Evolutionary conservation across 2,888 invertebrate genomes (phyloP), one percentile per base, ranked within the genome.

Genomic region (Altica lythri): DNA sequence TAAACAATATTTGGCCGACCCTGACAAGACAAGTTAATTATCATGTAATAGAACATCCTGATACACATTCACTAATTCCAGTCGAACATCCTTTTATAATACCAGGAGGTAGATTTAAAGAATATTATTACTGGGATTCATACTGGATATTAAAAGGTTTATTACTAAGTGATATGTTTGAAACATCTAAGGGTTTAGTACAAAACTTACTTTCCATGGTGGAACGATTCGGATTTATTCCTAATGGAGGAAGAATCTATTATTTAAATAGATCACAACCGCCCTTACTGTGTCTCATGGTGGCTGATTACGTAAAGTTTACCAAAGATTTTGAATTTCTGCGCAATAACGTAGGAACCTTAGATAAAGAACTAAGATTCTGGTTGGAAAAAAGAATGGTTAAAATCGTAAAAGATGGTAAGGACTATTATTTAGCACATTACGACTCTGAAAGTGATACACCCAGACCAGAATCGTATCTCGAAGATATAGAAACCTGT

Each of bases 91-190:
- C 50, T 82, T 86, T 87, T 57, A 83, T 88, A 25, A 84, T 82
- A 61, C 90, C 82, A n/a, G 84, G 90, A 61, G 82, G 92, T 59
- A 68, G 92, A 73, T 83, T 93, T 78, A 76, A 79, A 66, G 88
- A 88, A 69, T 79, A 86, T 55, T 92, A 92, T 72, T 92, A 92
- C 71, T 92, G 92, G 92, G 92, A 93, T 68, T 85, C 90, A 0
- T 93, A 88, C 72, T 93, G 92, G 92, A 89, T 90, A 45, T 80
- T 92, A 22, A 86, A 88, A 70, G 92, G 92, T 0, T 77, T 92
- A 2, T 77, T 93, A 2, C 78, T 88, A 3, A 88, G 88, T 27
- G 89, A 86, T 52, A 92, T 92, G 92, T 72, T 79, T 8, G 76
- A 80, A 9, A 92, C 91, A 0, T 88, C 83, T 0, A 80, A 78